Base-by-base conservation (phyloP, 1,140 invertebrate genomes). In the Gonioctena quinquepunctata region DNA sequence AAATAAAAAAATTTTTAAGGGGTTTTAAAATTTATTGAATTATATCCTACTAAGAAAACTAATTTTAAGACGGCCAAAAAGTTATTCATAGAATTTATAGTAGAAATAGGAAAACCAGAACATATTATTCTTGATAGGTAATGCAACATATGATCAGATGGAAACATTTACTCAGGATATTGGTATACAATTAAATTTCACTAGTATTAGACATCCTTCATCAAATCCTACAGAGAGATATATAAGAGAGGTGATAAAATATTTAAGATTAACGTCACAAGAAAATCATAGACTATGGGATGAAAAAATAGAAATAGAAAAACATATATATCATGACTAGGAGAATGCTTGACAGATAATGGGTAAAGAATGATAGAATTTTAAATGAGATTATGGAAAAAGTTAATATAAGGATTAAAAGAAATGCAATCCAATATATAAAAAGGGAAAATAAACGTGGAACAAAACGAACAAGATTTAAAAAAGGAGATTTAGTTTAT, bases 211-310 rank as follows among this genome's bases (percentile, higher is more conserved):
- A 19, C 26, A 48, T 21, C 60, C 60, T 16, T 2, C 26, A 16
- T 28, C 28, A 33, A 62, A 62, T 19, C 60, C 60, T 16, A 21
- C 16, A 16, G 60, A 28, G 18, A 62, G 60, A 33, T 62, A 62
- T 19, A 62, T 62, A 33, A 28, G 19, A 2, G 60, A 62, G 18
- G 23, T 62, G n/a, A 62, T 33, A 19, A 62, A 62, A 62, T 62
- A 33, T 62, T 21, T 59, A 23, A 22, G 23, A 59, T 23, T 59
- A 13, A 8, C 25, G 13, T n/a, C 25, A 25, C 25, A 59, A 21
- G 22, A 59, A 21, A n/a, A 27, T 23, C 56, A 59, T 23, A 16
- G n/a, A 13, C 7, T 23, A 27, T 59, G 56, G 23, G 56, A 59
- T 8, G 19, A 27, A 59, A 21, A 59, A n/a, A n/a, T n/a, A n/a